Percentiles rank a stretch among this genome's conserved stretches.
phyloP scores from a whole-genome alignment of 2,113 vertebrate genomes.

The Mormyrus lacerda region DNA sequence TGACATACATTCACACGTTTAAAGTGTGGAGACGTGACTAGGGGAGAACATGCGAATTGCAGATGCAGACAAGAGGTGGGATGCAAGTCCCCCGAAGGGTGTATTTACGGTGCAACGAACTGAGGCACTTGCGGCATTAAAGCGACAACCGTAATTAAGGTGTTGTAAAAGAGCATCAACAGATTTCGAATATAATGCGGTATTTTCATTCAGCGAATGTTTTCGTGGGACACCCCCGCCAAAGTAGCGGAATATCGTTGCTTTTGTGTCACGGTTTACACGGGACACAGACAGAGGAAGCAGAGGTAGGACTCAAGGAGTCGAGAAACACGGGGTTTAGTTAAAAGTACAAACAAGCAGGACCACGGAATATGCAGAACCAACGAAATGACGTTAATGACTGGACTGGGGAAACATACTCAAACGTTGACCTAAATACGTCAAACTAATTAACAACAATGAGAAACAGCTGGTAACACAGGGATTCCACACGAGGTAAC shows the following conservation, averaged over 20 bases:
- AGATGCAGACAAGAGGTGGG: neutral
- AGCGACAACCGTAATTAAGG: neutral
- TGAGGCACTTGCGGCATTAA: neutral
- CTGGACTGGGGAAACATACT: too few relatives aligned
- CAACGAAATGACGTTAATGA: too few relatives aligned
- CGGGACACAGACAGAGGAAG: too few relatives aligned
- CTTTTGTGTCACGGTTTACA: too few relatives aligned
- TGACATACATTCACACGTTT: neutral
- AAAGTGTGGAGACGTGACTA: neutral
- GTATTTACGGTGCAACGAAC: neutral
- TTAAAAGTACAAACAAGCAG: too few relatives aligned
- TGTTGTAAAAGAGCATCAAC: neutral
- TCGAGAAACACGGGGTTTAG: too few relatives aligned
- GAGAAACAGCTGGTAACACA: too few relatives aligned
- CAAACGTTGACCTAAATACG: too few relatives aligned
- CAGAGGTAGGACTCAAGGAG: too few relatives aligned
- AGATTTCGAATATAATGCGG: neutral
- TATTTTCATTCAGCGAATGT: neutral
- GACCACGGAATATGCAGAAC: too few relatives aligned
- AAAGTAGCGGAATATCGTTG: neutral
- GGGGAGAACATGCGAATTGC: neutral
- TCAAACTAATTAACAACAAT: too few relatives aligned
- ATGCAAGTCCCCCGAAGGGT: neutral
- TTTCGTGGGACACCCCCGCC: neutral
- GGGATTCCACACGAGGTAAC: too few relatives aligned